Base-by-base conservation (phyloP, 2,888 invertebrate species). In the Caenorhabditis sulstoni region DNA sequence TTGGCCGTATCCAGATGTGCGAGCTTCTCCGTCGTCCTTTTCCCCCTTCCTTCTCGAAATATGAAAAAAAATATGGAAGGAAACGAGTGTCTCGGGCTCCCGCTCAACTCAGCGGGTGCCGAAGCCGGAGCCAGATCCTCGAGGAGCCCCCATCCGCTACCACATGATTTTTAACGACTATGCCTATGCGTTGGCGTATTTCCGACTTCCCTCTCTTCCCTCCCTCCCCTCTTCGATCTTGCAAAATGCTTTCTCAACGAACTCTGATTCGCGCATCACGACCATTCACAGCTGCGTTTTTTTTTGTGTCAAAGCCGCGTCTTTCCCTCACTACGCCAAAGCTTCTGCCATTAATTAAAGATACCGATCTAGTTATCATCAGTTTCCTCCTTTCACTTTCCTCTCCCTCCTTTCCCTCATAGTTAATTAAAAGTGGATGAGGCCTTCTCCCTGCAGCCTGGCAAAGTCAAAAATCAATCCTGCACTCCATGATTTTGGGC, bases 1-100 rank as follows among this genome's bases (percentile, higher is more conserved):
- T 79, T 79, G 74, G 79, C 79, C 74, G 75, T 75, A 71, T 75
- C 80, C 80, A 80, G 75, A 80, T 80, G 80, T 79, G 53, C 45
- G 45, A 18, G 75, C 71, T 75, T 75, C 49, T 52, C 39, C 16
- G 64, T 44, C 11, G 29, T 22, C 55, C 49, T 20, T 39, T 22
- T 57, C 59, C 35, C 41, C 45, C 20, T 57, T 47, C 52, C 66
- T 58, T 74, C 74, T 74, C 74, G 66, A 74, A 66, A 74, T 74
- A 74, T 76, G 68, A 76, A 62, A 75, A 61, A 73, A 29, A 29
- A 29, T 5, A 45, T 58, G 47, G 73, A 64, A 73, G 64, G 55
- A 71, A 71, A 49, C 62, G 62, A 47, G 53, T 7, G 3, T n/a
- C 9, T 12, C 23, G 47, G 37, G 45, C n/a, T 23, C 53, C 20